phyloP scores from a whole-genome alignment of 2,113 vertebrate species.

The Bothrops jararaca region DNA sequence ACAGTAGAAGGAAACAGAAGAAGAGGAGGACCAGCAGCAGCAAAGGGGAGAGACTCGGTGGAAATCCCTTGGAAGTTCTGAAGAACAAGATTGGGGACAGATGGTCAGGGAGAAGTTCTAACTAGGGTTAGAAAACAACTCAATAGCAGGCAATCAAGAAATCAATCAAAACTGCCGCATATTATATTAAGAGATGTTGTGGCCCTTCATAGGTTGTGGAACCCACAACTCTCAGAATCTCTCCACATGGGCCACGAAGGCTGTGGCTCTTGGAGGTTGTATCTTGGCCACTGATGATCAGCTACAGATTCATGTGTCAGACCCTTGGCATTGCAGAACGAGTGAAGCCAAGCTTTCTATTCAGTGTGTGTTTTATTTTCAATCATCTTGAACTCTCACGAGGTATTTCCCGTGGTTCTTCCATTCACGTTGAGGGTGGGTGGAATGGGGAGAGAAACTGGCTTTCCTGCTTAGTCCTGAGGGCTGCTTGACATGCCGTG shows the following conservation, averaged over 20 bases:
- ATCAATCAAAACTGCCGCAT: too few species aligned
- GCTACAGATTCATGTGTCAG: not conserved
- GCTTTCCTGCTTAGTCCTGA: not conserved
- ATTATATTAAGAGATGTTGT: too few species aligned
- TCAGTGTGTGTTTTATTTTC: constrained; percentile 11
- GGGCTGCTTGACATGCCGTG: not conserved
- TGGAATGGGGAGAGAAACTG: not conserved
- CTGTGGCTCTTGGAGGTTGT: not conserved
- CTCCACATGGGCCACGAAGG: not conserved
- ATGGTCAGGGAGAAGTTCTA: too few species aligned
- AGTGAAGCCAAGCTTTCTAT: not conserved
- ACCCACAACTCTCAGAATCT: not conserved
- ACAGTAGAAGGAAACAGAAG: too few species aligned
- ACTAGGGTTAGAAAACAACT: too few species aligned
- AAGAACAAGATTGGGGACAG: too few species aligned
- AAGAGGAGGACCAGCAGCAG: too few species aligned
- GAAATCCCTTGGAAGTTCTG: too few species aligned
- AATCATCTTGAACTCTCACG: not conserved
- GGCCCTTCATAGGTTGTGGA: not conserved
- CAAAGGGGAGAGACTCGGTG: too few species aligned
- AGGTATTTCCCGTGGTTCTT: constrained; percentile 20
- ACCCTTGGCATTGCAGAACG: too few species aligned
- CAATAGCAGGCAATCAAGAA: too few species aligned
- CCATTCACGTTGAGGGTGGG: constrained; percentile 3
- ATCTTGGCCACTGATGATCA: not conserved